These are phyloP conservation scores for Drosophila bipectinata DNA, from an alignment of 1,140 invertebrate genomes.

Conservation along the genomic window DNA sequence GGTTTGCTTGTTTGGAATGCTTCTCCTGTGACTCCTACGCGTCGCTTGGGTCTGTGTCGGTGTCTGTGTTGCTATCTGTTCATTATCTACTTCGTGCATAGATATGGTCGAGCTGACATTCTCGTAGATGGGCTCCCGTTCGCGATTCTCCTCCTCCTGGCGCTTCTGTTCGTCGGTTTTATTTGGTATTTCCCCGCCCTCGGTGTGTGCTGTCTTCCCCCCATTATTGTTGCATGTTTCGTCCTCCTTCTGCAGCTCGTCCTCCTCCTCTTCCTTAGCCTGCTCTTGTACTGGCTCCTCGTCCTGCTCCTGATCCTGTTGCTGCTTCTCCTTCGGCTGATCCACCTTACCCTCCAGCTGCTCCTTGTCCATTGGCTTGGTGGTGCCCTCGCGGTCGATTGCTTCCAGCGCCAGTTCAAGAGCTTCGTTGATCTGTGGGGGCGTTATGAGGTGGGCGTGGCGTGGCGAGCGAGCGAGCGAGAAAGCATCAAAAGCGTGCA, in stretches of 20 bases:
- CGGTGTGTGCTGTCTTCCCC: conserved; percentile 12
- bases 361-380: conserved; percentile 41
- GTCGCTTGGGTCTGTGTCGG: conserved; percentile 44
- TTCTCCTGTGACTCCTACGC: conserved; percentile 56
- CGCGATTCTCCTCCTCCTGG: conserved; percentile 38
- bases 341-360: conserved; percentile 25
- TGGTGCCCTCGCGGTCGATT: conserved; percentile 85
- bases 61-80: conserved; percentile 62
- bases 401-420: conserved; percentile 86
- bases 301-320: neutral
- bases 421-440: conserved; percentile 86
- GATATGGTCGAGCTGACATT: conserved; percentile 79
- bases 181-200: conserved; percentile 64
- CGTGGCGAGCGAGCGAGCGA: conserved; percentile 48
- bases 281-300: conserved; percentile 4
- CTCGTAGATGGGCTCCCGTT: conserved; percentile 80
- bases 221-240: conserved; percentile 4
- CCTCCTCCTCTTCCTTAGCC: conserved; percentile 2
- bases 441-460: conserved; percentile 34
- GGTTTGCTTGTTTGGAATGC: conserved; percentile 72
- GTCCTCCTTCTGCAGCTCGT: conserved; percentile 2
- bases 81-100: conserved; percentile 73
- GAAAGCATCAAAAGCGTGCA: conserved; percentile 56
- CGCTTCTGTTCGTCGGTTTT: conserved; percentile 72
- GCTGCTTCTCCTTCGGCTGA: conserved; percentile 13